These are phyloP conservation scores for Carassius gibelio DNA, from an alignment of 2,113 vertebrate genomes.

Conservation along the genomic window DNA sequence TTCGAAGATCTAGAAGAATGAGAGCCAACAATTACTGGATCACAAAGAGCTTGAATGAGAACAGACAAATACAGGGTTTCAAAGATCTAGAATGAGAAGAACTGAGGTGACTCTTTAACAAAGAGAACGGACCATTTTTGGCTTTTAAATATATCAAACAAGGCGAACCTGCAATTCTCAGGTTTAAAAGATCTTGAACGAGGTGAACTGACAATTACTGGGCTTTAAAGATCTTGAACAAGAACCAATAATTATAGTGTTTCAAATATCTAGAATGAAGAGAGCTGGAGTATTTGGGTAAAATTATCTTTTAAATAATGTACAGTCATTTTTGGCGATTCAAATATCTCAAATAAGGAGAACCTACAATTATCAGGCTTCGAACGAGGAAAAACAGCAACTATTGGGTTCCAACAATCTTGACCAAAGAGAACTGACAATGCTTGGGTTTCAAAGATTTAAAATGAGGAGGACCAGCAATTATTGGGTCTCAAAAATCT, in stretches of 20 bases:
- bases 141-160: too few relatives aligned
- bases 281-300: background rate
- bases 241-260: conserved; percentile 64
- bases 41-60: background rate
- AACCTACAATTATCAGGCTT: background rate
- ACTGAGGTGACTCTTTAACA: background rate
- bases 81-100: background rate
- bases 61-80: conserved; percentile 70
- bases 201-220: too few relatives aligned
- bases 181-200: background rate
- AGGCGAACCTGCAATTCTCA: too few relatives aligned
- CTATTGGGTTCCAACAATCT: conserved; percentile 35
- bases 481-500: conserved; percentile 80
- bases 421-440: background rate
- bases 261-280: conserved; percentile 69
- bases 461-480: background rate
- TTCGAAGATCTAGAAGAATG: conserved; percentile 81
- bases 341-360: background rate
- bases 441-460: conserved; percentile 72
- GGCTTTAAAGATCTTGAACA: background rate
- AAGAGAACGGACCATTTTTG: background rate
- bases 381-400: fast-evolving
- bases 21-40: conserved; percentile 7
- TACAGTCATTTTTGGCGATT: too few relatives aligned
- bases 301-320: too few relatives aligned